Percentiles rank a stretch among this genome's conserved stretches.
phyloP scores from a whole-genome alignment of 2,113 vertebrate genomes.

The Eupsittula cactorum region DNA sequence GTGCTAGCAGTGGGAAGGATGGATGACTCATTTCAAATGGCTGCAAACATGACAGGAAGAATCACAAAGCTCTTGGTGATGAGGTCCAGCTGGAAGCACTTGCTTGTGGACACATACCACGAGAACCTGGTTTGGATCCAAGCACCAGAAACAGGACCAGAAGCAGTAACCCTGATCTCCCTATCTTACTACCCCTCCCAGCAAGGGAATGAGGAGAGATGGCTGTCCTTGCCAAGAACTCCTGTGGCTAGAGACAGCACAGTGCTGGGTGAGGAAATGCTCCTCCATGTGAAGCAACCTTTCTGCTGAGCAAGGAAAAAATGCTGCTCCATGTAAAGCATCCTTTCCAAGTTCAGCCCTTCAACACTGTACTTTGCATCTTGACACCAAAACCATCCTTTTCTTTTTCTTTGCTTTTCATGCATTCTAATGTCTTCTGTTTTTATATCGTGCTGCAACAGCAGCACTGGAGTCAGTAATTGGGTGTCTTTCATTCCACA shows the following conservation, averaged over 20 bases:
- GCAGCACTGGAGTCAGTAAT: background rate
- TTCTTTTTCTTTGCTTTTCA: background rate
- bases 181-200: background rate
- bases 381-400: background rate
- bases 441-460: background rate
- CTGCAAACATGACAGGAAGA: background rate
- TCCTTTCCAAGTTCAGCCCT: background rate
- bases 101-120: background rate
- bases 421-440: background rate
- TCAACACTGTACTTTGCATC: background rate
- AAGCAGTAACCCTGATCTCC: background rate
- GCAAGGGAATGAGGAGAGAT: background rate
- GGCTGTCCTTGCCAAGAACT: background rate
- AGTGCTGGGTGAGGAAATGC: background rate
- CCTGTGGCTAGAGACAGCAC: background rate
- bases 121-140: background rate
- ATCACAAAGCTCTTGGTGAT: background rate
- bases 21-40: background rate
- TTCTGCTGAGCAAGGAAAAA: background rate
- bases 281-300: background rate
- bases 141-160: background rate
- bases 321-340: background rate
- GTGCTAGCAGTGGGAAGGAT: background rate
- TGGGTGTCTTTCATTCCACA: conserved; percentile 5
- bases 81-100: background rate